phyloP scores from a whole-genome alignment of 2,888 invertebrate species.

The Eristalis intricaria region DNA sequence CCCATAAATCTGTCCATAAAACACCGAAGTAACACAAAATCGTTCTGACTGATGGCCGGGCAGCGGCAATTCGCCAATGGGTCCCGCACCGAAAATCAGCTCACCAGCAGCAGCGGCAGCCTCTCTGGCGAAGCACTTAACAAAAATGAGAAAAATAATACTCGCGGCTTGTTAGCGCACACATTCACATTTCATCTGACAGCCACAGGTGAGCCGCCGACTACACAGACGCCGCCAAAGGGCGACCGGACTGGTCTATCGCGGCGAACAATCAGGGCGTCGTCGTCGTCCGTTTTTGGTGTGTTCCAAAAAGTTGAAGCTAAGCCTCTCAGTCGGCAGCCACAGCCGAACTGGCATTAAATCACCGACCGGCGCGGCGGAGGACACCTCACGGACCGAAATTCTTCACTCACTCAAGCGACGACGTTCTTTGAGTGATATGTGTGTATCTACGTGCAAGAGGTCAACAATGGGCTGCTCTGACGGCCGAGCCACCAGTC shows the following conservation, averaged over 20 bases:
- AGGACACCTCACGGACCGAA: slow-evolving; percentile 19
- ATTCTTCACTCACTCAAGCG: slow-evolving; percentile 31
- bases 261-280: slow-evolving; percentile 47
- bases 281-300: not conserved
- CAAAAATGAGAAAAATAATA: slow-evolving; percentile 15
- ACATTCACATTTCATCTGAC: slow-evolving; percentile 56
- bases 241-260: slow-evolving; percentile 44
- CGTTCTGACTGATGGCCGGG: slow-evolving; percentile 52
- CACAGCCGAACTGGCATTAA: not conserved
- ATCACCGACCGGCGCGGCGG: slow-evolving; percentile 4
- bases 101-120: not conserved
- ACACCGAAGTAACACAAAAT: slow-evolving; percentile 45
- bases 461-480: slow-evolving; percentile 47
- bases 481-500: not conserved
- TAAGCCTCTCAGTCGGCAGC: not conserved
- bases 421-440: slow-evolving; percentile 24
- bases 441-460: slow-evolving; percentile 25
- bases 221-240: slow-evolving; percentile 53
- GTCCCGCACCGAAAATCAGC: slow-evolving; percentile 40
- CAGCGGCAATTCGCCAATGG: slow-evolving; percentile 16
- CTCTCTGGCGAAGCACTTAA: slow-evolving; percentile 8
- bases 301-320: slow-evolving; percentile 8
- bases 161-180: slow-evolving; percentile 32
- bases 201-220: slow-evolving; percentile 40
- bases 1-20: slow-evolving; percentile 58